Percentiles rank a stretch among this genome's conserved stretches.
These are phyloP conservation scores for Zonotrichia leucophrys DNA, from an alignment of 2,113 vertebrate genomes.

Conservation along the genomic window DNA sequence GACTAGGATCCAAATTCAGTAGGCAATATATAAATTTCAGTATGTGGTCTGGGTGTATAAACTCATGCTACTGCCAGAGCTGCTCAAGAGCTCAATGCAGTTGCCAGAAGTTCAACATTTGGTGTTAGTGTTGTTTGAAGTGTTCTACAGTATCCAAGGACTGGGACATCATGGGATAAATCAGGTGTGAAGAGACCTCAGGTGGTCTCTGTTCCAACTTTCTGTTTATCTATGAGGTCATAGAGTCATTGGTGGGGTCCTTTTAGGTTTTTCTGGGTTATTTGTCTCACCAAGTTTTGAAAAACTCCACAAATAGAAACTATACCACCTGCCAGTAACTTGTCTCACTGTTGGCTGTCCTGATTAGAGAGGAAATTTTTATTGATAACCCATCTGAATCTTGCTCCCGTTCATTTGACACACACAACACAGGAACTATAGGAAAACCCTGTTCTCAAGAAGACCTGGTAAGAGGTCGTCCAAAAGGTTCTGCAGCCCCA, in stretches of 20 bases:
- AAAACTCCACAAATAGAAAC: background rate
- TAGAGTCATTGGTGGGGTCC: background rate
- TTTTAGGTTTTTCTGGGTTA: background rate
- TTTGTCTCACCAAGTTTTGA: background rate
- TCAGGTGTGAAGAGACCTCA: background rate
- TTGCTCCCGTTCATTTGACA: background rate
- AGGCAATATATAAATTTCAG: background rate
- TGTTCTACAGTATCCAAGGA: background rate
- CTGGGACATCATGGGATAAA: background rate
- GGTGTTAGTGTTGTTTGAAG: background rate
- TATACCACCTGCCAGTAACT: background rate
- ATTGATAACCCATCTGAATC: background rate
- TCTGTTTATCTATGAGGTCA: rapidly evolving
- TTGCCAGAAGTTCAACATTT: background rate
- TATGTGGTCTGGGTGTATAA: background rate
- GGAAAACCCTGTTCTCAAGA: background rate
- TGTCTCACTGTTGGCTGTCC: background rate
- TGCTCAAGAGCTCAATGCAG: background rate
- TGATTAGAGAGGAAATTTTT: background rate
- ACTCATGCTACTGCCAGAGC: background rate
- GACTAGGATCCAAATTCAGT: background rate
- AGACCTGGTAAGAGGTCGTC: background rate
- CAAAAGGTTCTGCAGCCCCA: background rate
- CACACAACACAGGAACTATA: background rate
- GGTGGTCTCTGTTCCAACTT: background rate